These are phyloP conservation scores for Pipistrellus pipistrellus DNA, from an alignment of 2,797 vertebrate species.

Conservation along the genomic window DNA sequence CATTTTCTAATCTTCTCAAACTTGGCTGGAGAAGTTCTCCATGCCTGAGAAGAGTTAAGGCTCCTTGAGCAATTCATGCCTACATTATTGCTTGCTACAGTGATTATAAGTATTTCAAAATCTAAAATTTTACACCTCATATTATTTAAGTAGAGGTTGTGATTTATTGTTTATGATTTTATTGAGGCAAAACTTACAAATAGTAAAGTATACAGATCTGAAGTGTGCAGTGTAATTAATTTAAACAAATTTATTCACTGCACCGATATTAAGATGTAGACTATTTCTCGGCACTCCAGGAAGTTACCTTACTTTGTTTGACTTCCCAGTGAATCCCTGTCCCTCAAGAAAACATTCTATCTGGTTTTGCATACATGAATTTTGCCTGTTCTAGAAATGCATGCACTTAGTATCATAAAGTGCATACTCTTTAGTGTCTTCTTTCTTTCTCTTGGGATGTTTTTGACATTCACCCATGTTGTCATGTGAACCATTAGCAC, in stretches of 20 bases:
- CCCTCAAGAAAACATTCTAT: neutral
- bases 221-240: neutral
- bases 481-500: neutral
- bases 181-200: neutral
- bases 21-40: neutral
- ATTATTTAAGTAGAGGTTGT: neutral
- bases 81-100: neutral
- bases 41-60: neutral
- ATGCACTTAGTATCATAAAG: neutral
- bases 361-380: neutral
- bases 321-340: neutral
- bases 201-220: neutral
- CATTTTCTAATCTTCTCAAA: neutral
- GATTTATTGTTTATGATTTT: neutral
- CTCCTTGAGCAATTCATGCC: neutral
- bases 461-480: slow-evolving; percentile 11
- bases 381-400: neutral
- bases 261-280: neutral
- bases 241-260: neutral
- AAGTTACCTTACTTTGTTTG: neutral
- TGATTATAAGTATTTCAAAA: neutral
- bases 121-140: neutral
- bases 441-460: neutral
- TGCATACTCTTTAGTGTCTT: neutral
- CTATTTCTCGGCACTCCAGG: neutral